Conservation (phyloP, 1,140 invertebrate species). For the Antheraea pernyi region DNA sequence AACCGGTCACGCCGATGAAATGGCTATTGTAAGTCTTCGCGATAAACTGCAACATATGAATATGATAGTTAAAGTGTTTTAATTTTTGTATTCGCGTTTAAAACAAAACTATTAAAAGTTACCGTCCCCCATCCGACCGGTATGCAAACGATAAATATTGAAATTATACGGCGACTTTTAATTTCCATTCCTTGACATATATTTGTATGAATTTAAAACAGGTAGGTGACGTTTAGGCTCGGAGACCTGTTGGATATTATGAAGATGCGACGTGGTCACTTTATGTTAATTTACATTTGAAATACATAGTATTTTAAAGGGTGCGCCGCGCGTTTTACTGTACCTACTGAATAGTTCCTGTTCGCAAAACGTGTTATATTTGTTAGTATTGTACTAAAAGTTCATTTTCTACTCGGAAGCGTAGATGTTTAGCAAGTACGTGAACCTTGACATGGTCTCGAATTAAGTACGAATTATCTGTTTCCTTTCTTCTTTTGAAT, state of each 20-base stretch:
- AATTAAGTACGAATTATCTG: constrained; percentile 8
- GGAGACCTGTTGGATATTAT: background rate
- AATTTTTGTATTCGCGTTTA: background rate
- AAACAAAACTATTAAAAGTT: background rate
- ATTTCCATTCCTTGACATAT: background rate
- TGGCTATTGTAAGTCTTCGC: constrained; percentile 15
- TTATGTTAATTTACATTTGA: constrained; percentile 11
- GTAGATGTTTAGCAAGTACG: constrained; percentile 49
- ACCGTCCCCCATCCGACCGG: background rate
- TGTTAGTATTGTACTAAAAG: constrained; percentile 67
- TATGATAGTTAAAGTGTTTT: background rate
- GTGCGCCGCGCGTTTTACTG: constrained; percentile 5
- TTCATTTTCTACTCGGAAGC: constrained; percentile 69
- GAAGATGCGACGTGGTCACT: constrained; percentile 7
- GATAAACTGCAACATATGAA: background rate
- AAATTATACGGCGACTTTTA: no score
- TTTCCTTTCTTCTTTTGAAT: background rate
- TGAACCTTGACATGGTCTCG: constrained; percentile 38
- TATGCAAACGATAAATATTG: background rate
- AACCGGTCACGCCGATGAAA: constrained; percentile 16
- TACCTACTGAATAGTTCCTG: constrained; percentile 57
- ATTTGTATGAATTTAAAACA: background rate
- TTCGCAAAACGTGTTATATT: constrained; percentile 72
- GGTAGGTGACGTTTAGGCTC: background rate
- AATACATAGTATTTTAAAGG: background rate